Conservation (phyloP, 2,113 vertebrate genomes). For the Scalopus aquaticus region DNA sequence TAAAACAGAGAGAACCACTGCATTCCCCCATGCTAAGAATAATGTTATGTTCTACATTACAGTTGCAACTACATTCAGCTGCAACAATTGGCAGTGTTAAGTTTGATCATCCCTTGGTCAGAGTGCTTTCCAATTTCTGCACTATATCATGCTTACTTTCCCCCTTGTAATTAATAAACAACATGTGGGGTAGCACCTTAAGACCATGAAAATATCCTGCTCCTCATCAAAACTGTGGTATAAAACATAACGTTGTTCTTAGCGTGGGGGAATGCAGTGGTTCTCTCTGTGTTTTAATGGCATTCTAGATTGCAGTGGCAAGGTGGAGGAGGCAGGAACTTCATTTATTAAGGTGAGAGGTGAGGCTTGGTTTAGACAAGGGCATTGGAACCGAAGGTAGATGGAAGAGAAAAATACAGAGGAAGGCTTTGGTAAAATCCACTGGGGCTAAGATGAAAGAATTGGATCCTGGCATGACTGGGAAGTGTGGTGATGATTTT, state of each 20-base stretch:
- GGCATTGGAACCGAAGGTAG: neutral
- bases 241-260: neutral
- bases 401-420: neutral
- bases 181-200: neutral
- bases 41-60: neutral
- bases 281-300: neutral
- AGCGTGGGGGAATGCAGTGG: neutral
- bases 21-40: neutral
- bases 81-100: neutral
- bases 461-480: neutral
- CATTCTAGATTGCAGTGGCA: neutral
- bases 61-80: neutral
- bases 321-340: neutral
- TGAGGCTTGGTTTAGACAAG: neutral
- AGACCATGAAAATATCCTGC: neutral
- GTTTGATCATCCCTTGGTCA: conserved; percentile 46
- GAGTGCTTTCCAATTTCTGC: conserved; percentile 36
- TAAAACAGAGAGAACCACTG: neutral
- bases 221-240: neutral
- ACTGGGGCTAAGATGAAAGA: neutral
- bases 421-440: neutral
- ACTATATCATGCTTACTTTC: conserved; percentile 1
- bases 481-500: neutral
- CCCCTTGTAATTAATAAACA: neutral
- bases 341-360: neutral